Evolutionary conservation across 2,888 invertebrate species (phyloP).

Genomic region (Sthenelais limicola): DNA sequence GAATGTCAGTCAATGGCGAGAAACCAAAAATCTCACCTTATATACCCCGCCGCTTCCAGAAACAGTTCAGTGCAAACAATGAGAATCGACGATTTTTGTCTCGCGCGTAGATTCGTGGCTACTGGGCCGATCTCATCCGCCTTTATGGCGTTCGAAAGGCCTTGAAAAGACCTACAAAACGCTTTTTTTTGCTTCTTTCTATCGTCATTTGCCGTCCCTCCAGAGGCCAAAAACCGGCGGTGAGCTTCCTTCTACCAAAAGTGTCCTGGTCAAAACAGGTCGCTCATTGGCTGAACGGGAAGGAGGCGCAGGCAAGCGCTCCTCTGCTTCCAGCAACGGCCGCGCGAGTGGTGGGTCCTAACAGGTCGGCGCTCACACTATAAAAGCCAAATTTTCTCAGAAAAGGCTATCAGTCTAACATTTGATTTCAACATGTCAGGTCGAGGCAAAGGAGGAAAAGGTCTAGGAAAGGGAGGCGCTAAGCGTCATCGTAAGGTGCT

Average conservation of each 20-base stretch:
- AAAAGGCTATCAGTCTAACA: background rate
- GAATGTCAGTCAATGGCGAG: no score
- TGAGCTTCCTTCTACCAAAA: no score
- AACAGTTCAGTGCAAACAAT: background rate
- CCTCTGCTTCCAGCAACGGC: background rate
- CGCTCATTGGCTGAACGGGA: background rate
- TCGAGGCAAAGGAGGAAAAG: constrained; percentile 85
- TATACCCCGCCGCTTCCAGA: background rate
- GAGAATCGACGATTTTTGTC: no score
- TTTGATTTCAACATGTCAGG: constrained; percentile 78
- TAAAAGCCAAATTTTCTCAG: no score
- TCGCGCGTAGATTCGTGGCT: no score
- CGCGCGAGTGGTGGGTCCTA: background rate
- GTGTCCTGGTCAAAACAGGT: background rate
- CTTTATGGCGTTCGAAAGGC: no score
- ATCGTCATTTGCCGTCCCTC: no score
- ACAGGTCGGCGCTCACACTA: constrained; percentile 9
- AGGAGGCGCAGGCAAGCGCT: background rate
- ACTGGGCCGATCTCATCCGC: no score
- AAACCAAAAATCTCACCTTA: no score
- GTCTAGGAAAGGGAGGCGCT: constrained; percentile 85
- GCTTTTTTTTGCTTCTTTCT: no score
- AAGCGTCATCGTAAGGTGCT: constrained; percentile 86
- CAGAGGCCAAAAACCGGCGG: no score
- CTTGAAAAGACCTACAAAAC: no score